A percentile compares a stretch with the other conserved stretches of the same genome.
phyloP scores from a whole-genome alignment of 2,888 invertebrate genomes.

The Mythimna albipuncta region DNA sequence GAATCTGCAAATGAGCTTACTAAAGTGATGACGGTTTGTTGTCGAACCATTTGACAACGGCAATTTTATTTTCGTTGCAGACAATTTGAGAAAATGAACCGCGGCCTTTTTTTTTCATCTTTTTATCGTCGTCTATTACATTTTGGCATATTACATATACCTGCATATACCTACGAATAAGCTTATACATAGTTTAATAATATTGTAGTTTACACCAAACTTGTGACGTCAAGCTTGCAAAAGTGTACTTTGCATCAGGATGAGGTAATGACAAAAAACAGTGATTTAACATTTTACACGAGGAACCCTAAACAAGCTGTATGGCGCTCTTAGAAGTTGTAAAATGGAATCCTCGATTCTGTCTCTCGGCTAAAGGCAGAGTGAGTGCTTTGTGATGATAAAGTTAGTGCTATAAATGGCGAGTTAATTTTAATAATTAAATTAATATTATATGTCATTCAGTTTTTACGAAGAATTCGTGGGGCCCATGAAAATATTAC shows the following conservation, averaged over 20 bases:
- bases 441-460: constrained; percentile 15
- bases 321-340: constrained; percentile 30
- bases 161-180: constrained; percentile 3
- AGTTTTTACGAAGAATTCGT: constrained; percentile 18
- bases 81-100: no score
- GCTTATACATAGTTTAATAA: constrained; percentile 11
- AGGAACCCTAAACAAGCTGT: constrained; percentile 28
- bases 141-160: neutral
- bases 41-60: no score
- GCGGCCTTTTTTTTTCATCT: no score
- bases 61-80: no score
- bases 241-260: constrained; percentile 8
- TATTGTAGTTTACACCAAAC: constrained; percentile 9
- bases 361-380: constrained; percentile 11
- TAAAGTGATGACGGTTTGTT: no score
- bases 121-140: no score
- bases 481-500: constrained; percentile 27
- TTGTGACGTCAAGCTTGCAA: constrained; percentile 11
- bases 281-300: constrained; percentile 9
- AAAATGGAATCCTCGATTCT: constrained; percentile 21
- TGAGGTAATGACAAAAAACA: constrained; percentile 9
- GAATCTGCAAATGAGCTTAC: no score
- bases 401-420: constrained; percentile 16
- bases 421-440: constrained; percentile 18
- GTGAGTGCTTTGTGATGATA: constrained; percentile 22